A percentile compares a stretch with the other conserved stretches of the same genome.
Evolutionary conservation across 2,113 vertebrate species (phyloP).

Genomic region (Ovibos moschatus): DNA sequence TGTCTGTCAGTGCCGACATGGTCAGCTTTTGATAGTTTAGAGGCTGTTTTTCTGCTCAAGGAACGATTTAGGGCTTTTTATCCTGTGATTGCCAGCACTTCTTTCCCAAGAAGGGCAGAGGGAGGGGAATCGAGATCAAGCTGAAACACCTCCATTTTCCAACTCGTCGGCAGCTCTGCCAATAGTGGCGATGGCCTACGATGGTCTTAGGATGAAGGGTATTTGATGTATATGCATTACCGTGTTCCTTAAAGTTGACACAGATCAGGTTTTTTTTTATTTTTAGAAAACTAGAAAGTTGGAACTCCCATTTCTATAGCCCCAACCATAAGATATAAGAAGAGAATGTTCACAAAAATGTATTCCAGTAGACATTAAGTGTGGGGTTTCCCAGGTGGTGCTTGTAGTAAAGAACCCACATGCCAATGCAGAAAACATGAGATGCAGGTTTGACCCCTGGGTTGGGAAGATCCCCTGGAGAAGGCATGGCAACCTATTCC

Average conservation of each 20-base stretch:
- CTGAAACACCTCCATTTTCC: background rate
- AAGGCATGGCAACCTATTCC: background rate
- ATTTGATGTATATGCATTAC: background rate
- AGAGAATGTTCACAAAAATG: background rate
- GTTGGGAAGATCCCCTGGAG: background rate
- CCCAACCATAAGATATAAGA: background rate
- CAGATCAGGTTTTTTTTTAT: background rate
- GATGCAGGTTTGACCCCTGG: background rate
- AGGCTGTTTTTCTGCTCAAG: background rate
- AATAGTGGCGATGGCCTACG: background rate
- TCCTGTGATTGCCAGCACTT: background rate
- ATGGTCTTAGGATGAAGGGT: background rate
- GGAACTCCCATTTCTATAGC: background rate
- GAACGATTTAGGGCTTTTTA: constrained; percentile 25
- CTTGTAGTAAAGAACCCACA: background rate
- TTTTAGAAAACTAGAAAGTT: background rate
- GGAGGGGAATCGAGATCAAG: background rate
- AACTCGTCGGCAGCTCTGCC: background rate
- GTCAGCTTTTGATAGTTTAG: constrained; percentile 17
- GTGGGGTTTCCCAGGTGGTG: background rate
- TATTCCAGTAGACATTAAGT: background rate
- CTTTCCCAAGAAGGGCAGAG: background rate
- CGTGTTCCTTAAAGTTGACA: background rate
- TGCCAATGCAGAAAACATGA: background rate
- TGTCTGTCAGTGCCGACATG: background rate